These are phyloP conservation scores for Pangasius larnaudii DNA, from an alignment of 2,797 vertebrate genomes.

Conservation along the genomic window DNA sequence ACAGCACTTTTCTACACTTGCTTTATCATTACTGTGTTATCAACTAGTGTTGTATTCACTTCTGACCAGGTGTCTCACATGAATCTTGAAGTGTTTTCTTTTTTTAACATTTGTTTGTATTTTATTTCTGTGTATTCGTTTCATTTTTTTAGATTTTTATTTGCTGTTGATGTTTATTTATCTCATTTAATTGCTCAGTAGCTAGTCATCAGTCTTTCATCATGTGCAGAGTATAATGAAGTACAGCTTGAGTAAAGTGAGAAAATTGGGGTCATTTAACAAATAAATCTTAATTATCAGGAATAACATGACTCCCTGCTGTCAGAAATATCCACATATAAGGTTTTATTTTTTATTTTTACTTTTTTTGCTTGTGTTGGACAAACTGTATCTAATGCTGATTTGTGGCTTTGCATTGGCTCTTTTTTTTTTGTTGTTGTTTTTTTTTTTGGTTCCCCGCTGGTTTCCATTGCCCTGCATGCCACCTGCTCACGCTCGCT, in stretches of 20 bases:
- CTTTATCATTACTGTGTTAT: neutral
- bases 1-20: neutral
- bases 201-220: neutral
- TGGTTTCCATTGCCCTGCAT: slow-evolving; percentile 75
- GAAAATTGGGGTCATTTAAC: neutral
- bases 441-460: slow-evolving; percentile 50
- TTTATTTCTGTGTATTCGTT: neutral
- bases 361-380: slow-evolving; percentile 34
- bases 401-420: slow-evolving; percentile 72
- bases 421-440: slow-evolving; percentile 59
- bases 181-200: neutral
- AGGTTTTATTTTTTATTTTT: neutral
- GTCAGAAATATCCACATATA: slow-evolving; percentile 17
- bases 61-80: neutral
- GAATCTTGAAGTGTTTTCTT: neutral
- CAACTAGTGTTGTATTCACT: neutral
- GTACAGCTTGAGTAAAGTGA: neutral
- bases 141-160: neutral
- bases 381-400: slow-evolving; percentile 58
- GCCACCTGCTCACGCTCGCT: slow-evolving; percentile 71
- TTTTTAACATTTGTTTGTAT: neutral
- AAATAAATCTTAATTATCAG: neutral
- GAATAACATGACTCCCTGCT: neutral
- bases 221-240: neutral
- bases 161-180: neutral